phyloP scores from a whole-genome alignment of 1,140 invertebrate species.

The Chlorops oryzae region DNA sequence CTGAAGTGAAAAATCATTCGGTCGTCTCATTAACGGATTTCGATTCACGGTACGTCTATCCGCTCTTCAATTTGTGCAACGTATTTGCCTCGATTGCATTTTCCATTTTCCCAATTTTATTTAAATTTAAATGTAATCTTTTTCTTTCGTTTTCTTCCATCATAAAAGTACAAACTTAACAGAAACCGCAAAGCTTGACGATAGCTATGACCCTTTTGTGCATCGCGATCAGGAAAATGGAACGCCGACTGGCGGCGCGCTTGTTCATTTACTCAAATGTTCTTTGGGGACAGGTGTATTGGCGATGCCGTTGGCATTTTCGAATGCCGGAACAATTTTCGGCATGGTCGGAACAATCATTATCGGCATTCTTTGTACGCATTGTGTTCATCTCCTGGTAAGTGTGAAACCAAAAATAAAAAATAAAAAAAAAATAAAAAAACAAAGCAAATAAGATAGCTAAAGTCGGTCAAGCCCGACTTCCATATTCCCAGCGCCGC shows the following conservation, averaged over 20 bases:
- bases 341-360: slow-evolving; percentile 65
- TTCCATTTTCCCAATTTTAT: too few species aligned
- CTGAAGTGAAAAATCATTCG: too few species aligned
- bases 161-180: slow-evolving; percentile 31
- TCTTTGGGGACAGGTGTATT: slow-evolving; percentile 82
- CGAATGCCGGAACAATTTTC: slow-evolving; percentile 68
- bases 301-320: slow-evolving; percentile 80
- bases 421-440: not conserved
- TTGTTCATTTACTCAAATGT: slow-evolving; percentile 72
- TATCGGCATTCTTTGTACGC: slow-evolving; percentile 67
- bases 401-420: too few species aligned
- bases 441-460: too few species aligned
- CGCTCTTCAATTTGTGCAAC: too few species aligned
- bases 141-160: not conserved
- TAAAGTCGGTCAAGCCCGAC: too few species aligned
- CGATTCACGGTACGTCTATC: too few species aligned
- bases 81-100: too few species aligned
- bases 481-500: too few species aligned
- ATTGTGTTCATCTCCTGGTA: slow-evolving; percentile 73
- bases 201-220: slow-evolving; percentile 60
- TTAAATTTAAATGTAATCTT: too few species aligned
- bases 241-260: slow-evolving; percentile 62
- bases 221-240: slow-evolving; percentile 60
- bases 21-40: too few species aligned
- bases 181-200: slow-evolving; percentile 32